Base-by-base conservation (phyloP, 2,113 vertebrate species). In the Clarias batrachus region DNA sequence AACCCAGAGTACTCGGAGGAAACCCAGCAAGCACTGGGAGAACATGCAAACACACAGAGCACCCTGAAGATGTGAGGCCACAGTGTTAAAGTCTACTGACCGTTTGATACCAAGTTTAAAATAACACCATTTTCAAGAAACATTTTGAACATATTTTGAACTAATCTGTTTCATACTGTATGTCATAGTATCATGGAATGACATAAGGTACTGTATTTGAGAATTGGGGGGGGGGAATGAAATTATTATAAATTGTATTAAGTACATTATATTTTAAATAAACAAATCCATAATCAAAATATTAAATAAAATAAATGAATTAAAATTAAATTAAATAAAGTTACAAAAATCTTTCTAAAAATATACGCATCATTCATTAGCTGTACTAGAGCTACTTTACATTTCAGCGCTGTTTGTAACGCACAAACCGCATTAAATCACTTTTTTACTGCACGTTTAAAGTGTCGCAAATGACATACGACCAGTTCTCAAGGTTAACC, bases 401-500 rank as follows among this genome's bases (percentile, higher is more conserved):
- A 17, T 82, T 85, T 62, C 54, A 66, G 59, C 37, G 52, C 25
- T 33, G n/a, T 57, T 63, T 17, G 66, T 84, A 79, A 54, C 25
- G 19, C 41, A 41, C 14, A 68, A 52, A 63, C 33, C 5, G 14
- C 37, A 70, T 77, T 78, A 80, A 83, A 33, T 84, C 54, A 73
- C 33, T 10, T 57, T 57, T 59, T 37, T 23, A 76, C 21, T 76
- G 73, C 41, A n/a, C 3, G n/a, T 81, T 81, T 25, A n/a, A 62
- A 30, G n/a, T 27, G 48, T 59, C 63, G 63, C n/a, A 30, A 48
- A 27, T n/a, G 70, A 52, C 54, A 48, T 14, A 52, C 5, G 16
- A 27, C 65, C 54, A 16, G 12, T 80, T 81, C 68, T 86, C 81
- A 81, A 79, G 57, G 81, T 88, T 25, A 86, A 71, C 63, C 27